Percentiles rank a stretch among this genome's conserved stretches.
Conservation (phyloP, 2,113 vertebrate genomes). For the Bombycilla garrulus region DNA sequence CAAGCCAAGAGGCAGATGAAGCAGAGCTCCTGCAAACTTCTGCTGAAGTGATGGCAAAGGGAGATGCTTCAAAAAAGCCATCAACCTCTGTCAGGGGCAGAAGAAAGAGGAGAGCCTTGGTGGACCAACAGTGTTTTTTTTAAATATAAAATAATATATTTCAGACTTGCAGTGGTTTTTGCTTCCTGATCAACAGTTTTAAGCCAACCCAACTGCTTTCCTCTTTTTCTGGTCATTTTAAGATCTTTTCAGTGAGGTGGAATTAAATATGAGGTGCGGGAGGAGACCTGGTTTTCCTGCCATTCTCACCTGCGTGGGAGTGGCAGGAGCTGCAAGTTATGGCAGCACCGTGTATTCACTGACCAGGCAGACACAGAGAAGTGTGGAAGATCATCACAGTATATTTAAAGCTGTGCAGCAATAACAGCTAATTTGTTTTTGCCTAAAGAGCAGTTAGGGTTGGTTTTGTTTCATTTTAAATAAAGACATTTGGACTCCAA, state of each 20-base stretch:
- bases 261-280: fast-evolving
- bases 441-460: neutral
- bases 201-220: neutral
- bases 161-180: neutral
- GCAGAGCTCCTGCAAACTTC: neutral
- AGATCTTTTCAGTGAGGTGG: neutral
- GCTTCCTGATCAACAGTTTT: constrained; percentile 11
- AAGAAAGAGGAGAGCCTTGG: neutral
- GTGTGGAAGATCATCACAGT: neutral
- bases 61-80: neutral
- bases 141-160: neutral
- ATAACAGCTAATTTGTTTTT: constrained; percentile 1
- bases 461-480: constrained; percentile 51
- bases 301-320: neutral
- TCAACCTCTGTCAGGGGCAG: neutral
- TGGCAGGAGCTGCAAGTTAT: neutral
- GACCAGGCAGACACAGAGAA: neutral
- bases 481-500: constrained; percentile 11
- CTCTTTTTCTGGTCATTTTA: neutral
- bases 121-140: neutral
- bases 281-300: neutral
- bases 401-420: neutral
- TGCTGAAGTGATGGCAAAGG: neutral
- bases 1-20: neutral
- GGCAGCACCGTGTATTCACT: neutral